These are phyloP conservation scores for Aproaerema taeniolella DNA, from an alignment of 2,888 invertebrate species.

Conservation along the genomic window DNA sequence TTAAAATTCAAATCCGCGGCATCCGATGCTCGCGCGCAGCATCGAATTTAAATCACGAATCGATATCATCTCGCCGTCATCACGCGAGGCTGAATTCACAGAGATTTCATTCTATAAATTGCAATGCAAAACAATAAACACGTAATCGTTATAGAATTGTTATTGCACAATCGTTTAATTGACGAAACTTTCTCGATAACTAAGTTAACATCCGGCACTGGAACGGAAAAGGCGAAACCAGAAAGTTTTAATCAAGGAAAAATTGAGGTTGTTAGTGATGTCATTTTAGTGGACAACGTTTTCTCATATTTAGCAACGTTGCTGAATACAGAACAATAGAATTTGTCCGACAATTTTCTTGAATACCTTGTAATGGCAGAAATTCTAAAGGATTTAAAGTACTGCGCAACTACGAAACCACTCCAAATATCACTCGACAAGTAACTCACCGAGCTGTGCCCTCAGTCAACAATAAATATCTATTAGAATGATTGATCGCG, in stretches of 20 bases:
- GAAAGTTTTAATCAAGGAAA: too few species aligned
- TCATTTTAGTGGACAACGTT: too few species aligned
- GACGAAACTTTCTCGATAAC: constrained; percentile 33
- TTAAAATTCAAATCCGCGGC: constrained; percentile 37
- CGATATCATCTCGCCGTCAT: constrained; percentile 26
- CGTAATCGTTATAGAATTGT: constrained; percentile 35
- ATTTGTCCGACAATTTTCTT: too few species aligned
- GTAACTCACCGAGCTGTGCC: constrained; percentile 17
- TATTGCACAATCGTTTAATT: constrained; percentile 32
- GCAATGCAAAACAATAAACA: constrained; percentile 30
- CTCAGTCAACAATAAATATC: constrained; percentile 40
- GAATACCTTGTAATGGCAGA: too few species aligned
- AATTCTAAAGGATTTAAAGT: too few species aligned
- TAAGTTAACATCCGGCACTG: constrained; percentile 24
- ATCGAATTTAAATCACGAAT: constrained; percentile 42
- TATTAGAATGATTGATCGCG: constrained; percentile 42
- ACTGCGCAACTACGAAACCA: too few species aligned
- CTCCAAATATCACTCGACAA: too few species aligned
- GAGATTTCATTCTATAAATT: constrained; percentile 27
- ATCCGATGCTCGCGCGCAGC: constrained; percentile 35
- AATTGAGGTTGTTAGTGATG: too few species aligned
- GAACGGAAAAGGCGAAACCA: constrained; percentile 3
- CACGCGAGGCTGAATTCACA: constrained; percentile 34
- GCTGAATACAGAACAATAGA: too few species aligned
- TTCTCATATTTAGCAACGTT: too few species aligned